Conservation (phyloP, 2,797 vertebrate genomes). For the Myiotriccus ornatus region DNA sequence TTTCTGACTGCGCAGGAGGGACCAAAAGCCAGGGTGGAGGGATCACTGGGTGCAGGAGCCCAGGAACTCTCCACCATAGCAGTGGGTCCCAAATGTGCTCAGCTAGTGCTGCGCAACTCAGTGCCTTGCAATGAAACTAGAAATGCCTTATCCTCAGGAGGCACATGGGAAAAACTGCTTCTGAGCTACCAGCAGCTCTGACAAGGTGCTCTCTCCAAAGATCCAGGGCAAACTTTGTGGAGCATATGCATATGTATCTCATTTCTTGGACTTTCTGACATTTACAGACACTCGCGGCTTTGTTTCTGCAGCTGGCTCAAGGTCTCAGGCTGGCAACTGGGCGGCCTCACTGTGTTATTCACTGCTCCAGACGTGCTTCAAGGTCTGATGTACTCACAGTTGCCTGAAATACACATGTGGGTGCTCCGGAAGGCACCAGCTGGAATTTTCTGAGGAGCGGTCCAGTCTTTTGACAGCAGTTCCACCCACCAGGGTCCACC, state of each 20-base stretch:
- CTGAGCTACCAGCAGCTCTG: neutral
- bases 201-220: neutral
- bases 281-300: neutral
- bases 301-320: conserved; percentile 25
- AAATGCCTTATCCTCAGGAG: neutral
- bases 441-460: neutral
- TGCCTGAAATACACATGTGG: neutral
- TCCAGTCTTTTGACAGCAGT: neutral
- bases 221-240: neutral
- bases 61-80: neutral
- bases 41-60: neutral
- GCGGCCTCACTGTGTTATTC: neutral
- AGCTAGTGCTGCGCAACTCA: neutral
- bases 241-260: neutral
- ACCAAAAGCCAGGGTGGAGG: neutral
- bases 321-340: neutral
- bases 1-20: neutral
- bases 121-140: neutral
- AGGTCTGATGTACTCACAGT: neutral
- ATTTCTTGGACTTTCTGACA: neutral
- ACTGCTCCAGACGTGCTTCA: neutral
- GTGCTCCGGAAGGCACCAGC: neutral
- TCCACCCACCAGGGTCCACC: neutral
- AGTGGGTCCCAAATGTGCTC: neutral
- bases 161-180: neutral